Evolutionary conservation across 2,888 invertebrate genomes (phyloP).

Genomic region (Nemoura dubitans): DNA sequence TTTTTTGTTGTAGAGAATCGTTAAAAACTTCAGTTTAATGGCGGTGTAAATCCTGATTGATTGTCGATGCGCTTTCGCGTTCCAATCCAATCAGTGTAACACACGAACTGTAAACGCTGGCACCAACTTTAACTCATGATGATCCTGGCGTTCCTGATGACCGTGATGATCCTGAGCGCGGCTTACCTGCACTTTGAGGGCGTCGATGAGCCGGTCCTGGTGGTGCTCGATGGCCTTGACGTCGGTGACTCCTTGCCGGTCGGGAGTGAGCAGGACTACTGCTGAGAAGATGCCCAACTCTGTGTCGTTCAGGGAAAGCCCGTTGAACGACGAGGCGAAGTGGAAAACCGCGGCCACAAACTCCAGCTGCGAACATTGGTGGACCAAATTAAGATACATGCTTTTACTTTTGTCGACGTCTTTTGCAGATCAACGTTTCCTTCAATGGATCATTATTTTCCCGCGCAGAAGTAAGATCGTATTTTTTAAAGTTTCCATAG

Average conservation of each 20-base stretch:
- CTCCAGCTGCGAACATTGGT: slow-evolving; percentile 70
- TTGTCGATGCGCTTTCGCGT: neutral
- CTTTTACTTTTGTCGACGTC: no score
- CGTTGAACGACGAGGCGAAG: slow-evolving; percentile 79
- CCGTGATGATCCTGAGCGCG: neutral
- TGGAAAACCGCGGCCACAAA: slow-evolving; percentile 85
- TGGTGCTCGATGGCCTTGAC: slow-evolving; percentile 79
- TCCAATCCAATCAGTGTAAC: neutral
- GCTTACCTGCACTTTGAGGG: slow-evolving; percentile 80
- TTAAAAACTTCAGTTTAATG: neutral
- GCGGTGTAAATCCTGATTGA: neutral
- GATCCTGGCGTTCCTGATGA: neutral
- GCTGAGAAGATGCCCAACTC: slow-evolving; percentile 91
- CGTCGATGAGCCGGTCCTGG: slow-evolving; percentile 85
- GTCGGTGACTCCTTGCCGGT: slow-evolving; percentile 83
- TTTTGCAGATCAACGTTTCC: no score
- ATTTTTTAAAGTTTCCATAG: no score
- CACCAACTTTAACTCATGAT: no score
- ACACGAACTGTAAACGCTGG: no score
- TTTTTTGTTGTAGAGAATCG: neutral
- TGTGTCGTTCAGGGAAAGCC: slow-evolving; percentile 83
- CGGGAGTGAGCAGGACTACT: slow-evolving; percentile 82
- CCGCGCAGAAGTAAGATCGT: no score
- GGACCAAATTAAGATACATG: no score
- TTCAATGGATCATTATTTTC: no score